These are phyloP conservation scores for Dicentrarchus labrax DNA, from an alignment of 2,113 vertebrate genomes.

Conservation along the genomic window DNA sequence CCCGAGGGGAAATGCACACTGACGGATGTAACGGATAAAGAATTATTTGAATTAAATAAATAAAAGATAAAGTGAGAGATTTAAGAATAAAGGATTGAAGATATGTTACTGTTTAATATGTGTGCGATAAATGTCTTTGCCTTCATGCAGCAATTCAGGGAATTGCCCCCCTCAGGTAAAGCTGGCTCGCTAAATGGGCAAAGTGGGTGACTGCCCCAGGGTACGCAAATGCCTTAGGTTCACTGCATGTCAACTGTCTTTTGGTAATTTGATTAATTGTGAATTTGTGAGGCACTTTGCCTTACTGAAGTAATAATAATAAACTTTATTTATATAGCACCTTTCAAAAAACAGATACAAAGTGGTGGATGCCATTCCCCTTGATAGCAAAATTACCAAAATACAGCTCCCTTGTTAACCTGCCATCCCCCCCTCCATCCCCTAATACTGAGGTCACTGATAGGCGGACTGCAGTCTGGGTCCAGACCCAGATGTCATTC, in stretches of 20 bases:
- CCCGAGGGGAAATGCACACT: neutral
- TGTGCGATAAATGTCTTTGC: neutral
- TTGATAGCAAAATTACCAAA: too few relatives aligned
- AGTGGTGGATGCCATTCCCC: too few relatives aligned
- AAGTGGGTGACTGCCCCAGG: neutral
- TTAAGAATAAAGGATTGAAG: neutral
- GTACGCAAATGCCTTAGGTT: neutral
- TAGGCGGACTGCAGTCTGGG: too few relatives aligned
- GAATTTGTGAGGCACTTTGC: neutral
- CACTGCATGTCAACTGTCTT: neutral
- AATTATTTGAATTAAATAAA: neutral
- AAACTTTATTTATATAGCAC: too few relatives aligned
- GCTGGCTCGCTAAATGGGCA: neutral
- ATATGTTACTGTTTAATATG: neutral
- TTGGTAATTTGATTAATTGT: neutral
- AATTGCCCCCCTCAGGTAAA: neutral
- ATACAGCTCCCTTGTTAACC: too few relatives aligned
- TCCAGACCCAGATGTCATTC: too few relatives aligned
- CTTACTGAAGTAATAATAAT: too few relatives aligned
- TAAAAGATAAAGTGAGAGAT: neutral
- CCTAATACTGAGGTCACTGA: too few relatives aligned
- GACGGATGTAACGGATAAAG: too few relatives aligned
- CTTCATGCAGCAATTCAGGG: neutral
- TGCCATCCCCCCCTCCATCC: too few relatives aligned
- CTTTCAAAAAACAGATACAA: too few relatives aligned